phyloP scores from a whole-genome alignment of 2,113 vertebrate species.

The Ornithorhynchus anatinus region DNA sequence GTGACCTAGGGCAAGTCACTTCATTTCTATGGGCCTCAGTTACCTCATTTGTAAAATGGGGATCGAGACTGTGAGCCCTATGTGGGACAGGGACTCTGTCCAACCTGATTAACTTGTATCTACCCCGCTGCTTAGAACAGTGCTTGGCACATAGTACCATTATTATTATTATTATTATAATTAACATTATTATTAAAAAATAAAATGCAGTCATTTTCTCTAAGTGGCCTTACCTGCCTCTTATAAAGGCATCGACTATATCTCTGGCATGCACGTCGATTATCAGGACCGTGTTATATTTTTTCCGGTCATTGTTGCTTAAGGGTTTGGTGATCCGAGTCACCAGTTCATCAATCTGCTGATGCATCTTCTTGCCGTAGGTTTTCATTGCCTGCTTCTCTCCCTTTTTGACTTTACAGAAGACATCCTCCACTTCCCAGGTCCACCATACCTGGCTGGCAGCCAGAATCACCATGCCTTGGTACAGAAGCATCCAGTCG shows the following conservation, averaged over 20 bases:
- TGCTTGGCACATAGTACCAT: too few species aligned
- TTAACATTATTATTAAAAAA: rapidly evolving
- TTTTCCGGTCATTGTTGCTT: slow-evolving; percentile 87
- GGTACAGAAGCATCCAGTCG: slow-evolving; percentile 94
- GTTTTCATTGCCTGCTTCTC: slow-evolving; percentile 87
- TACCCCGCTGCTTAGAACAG: too few species aligned
- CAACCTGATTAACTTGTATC: too few species aligned
- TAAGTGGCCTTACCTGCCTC: slow-evolving; percentile 72
- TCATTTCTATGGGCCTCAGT: too few species aligned
- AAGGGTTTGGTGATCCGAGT: slow-evolving; percentile 80
- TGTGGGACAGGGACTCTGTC: too few species aligned
- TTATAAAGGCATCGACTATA: slow-evolving; percentile 88
- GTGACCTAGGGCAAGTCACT: too few species aligned
- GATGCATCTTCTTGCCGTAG: slow-evolving; percentile 87
- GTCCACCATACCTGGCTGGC: slow-evolving; percentile 98
- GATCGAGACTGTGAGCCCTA: too few species aligned
- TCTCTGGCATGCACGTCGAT: slow-evolving; percentile 96
- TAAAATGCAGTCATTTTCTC: rapidly evolving
- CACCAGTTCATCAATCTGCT: slow-evolving; percentile 89
- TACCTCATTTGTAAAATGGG: too few species aligned
- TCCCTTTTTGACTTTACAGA: slow-evolving; percentile 79
- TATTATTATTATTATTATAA: too few species aligned
- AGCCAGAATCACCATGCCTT: slow-evolving; percentile 96
- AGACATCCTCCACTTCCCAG: slow-evolving; percentile 94
- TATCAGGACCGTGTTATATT: slow-evolving; percentile 94